Percentiles rank a stretch among this genome's conserved stretches.
Conservation (phyloP, 2,113 vertebrate species). For the Hucho hucho region DNA sequence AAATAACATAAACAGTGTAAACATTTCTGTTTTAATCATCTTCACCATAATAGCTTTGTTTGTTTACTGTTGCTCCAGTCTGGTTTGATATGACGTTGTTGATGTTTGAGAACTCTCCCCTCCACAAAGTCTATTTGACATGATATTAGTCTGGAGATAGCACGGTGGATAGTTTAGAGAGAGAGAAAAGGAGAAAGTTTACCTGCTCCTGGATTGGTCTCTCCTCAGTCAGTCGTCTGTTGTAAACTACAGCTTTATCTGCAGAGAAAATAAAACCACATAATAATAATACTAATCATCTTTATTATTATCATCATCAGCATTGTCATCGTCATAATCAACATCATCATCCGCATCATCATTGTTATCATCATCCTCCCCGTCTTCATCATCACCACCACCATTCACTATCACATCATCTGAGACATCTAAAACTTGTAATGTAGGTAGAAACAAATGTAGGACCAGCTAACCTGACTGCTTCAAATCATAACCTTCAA, state of each 20-base stretch:
- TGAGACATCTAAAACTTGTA: too few relatives aligned
- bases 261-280: constrained; percentile 27
- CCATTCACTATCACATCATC: too few relatives aligned
- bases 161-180: too few relatives aligned
- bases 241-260: constrained; percentile 86
- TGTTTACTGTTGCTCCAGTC: constrained; percentile 3
- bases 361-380: neutral
- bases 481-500: too few relatives aligned
- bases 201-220: constrained; percentile 90
- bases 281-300: neutral
- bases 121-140: constrained; percentile 31
- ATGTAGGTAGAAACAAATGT: too few relatives aligned
- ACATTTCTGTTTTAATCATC: constrained; percentile 31
- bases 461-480: too few relatives aligned
- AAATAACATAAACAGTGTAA: constrained; percentile 44
- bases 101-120: neutral
- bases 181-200: neutral
- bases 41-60: neutral
- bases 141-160: constrained; percentile 47
- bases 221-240: constrained; percentile 91
- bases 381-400: neutral
- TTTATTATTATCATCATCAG: neutral
- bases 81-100: neutral
- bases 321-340: too few relatives aligned
- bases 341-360: neutral